Evolutionary conservation across 2,113 vertebrate genomes (phyloP), one percentile per base, ranked within the genome.

Genomic region (Cebidichthys violaceus): DNA sequence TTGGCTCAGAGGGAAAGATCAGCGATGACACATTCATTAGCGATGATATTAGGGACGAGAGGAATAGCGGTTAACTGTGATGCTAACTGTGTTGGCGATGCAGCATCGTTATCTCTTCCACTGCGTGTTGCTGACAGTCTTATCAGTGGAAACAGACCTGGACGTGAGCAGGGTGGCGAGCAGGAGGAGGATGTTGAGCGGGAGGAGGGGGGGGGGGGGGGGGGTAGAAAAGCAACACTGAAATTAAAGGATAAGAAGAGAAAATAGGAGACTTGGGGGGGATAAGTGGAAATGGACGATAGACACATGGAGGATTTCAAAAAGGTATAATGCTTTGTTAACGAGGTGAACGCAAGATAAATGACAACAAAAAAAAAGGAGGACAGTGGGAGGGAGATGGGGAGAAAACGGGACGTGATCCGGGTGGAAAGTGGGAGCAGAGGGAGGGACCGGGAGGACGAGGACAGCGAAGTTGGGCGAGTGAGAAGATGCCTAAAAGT

Each of bases 61-160:
- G 61, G 45, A 70, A 70, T 66, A 81, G 90, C 82, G 81, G 76
- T 84, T 89, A 91, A 88, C 86, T 60, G 65, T 54, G 82, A 86
- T 88, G 88, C 80, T 88, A 88, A 90, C 81, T 82, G 70, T 72
- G 70, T 79, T 74, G 85, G 82, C 83, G 87, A 74, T 85, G 71
- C 78, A 84, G 77, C 68, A 80, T 59, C 20, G 29, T 90, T 86
- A 88, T 90, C 76, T 86, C 20, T 81, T 35, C 65, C 27, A 45
- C 24, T 37, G 64, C 10, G 6, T 82, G 85, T 74, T 81, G 77
- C 73, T 70, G 61, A 82, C 79, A 64, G 89, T 80, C 91, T 93
- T 94, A 94, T 94, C 93, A 89, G 87, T 90, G 82, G 89, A 93
- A 93, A 91, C 93, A 94, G 92, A 90, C 91, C 74, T 86, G 86